A percentile compares a stretch with the other conserved stretches of the same genome.
These are phyloP conservation scores for Caenorhabditis panamensis DNA, from an alignment of 2,888 invertebrate genomes.

Conservation along the genomic window DNA sequence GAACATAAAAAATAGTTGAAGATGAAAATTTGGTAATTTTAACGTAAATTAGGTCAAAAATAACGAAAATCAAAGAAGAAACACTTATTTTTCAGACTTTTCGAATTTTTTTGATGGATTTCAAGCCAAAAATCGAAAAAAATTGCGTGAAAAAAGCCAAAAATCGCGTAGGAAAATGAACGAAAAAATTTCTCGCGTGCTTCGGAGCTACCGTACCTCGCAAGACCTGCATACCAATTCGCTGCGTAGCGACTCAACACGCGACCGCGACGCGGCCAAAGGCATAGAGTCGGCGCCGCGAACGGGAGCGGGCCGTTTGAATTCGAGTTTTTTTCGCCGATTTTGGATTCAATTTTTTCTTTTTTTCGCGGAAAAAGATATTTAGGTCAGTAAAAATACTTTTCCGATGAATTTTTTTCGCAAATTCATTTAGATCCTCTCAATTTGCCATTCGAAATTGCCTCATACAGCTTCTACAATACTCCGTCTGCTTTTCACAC, in stretches of 20 bases:
- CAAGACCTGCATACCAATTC: constrained; percentile 51
- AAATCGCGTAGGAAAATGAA: constrained; percentile 49
- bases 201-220: constrained; percentile 17
- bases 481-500: no score
- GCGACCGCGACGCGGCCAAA: constrained; percentile 51
- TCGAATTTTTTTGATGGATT: neutral
- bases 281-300: neutral
- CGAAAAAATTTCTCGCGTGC: constrained; percentile 5
- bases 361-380: neutral
- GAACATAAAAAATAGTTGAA: no score
- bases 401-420: constrained; percentile 5
- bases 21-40: no score
- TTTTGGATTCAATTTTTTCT: constrained; percentile 13
- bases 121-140: constrained; percentile 1
- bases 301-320: constrained; percentile 40
- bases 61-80: neutral
- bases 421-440: no score
- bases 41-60: no score
- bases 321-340: constrained; percentile 30
- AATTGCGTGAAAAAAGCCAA: constrained; percentile 24
- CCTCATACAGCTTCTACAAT: no score
- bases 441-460: no score
- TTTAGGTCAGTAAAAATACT: no score
- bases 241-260: constrained; percentile 52
- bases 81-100: no score